phyloP scores from a whole-genome alignment of 2,797 vertebrate species.

The Falco naumanni region DNA sequence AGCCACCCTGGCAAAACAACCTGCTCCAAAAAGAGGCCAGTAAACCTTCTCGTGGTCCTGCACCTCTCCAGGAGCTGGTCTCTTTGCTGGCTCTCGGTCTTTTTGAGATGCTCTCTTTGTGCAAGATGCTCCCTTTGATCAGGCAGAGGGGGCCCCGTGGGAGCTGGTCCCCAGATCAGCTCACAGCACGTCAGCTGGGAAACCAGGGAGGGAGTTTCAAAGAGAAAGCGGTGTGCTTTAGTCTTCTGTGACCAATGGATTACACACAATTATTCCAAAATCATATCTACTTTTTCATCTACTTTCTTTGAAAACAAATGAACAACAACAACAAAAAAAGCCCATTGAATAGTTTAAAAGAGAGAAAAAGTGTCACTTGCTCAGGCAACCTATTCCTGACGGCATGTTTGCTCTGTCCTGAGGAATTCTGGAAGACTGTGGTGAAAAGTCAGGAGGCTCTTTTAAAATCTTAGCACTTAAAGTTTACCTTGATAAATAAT shows the following conservation, averaged over 20 bases:
- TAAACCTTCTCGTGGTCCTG: rapidly evolving
- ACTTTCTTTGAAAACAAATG: constrained; percentile 25
- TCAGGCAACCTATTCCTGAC: neutral
- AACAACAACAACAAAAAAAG: neutral
- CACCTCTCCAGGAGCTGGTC: neutral
- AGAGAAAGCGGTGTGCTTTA: neutral
- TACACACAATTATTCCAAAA: constrained; percentile 52
- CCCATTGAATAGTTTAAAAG: neutral
- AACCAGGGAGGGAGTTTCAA: neutral
- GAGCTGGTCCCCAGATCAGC: neutral
- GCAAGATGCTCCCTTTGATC: neutral
- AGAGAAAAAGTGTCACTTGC: neutral
- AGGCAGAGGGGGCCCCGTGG: neutral
- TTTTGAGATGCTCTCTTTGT: neutral
- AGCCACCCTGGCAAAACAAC: neutral
- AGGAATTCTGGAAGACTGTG: neutral
- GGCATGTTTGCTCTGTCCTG: neutral
- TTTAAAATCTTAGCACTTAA: neutral
- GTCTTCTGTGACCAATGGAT: constrained; percentile 42
- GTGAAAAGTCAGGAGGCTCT: neutral
- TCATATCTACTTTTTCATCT: constrained; percentile 5
- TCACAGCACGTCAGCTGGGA: neutral
- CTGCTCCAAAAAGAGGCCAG: neutral
- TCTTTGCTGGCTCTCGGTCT: neutral
- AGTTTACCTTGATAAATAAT: neutral